These are phyloP conservation scores for Tragopan temminckii DNA, from an alignment of 2,797 vertebrate species.

Conservation along the genomic window DNA sequence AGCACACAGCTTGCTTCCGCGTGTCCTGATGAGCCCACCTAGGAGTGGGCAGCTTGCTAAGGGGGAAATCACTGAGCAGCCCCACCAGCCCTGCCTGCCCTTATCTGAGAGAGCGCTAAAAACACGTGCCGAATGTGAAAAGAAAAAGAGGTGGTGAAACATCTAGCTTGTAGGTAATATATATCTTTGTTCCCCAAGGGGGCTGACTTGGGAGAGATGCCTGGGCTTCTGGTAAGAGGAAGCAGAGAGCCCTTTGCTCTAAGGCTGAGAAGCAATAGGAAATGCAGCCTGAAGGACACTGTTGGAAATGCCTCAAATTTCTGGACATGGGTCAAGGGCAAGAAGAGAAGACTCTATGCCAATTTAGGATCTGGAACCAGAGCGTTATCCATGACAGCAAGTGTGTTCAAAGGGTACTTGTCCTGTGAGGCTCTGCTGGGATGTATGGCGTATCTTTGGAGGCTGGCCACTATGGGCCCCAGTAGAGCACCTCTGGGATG, in stretches of 20 bases:
- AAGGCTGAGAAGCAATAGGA: not conserved
- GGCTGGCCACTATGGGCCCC: not conserved
- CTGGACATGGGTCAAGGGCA: not conserved
- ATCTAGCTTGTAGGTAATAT: not conserved
- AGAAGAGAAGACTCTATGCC: not conserved
- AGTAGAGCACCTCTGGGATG: not conserved
- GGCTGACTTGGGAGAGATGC: not conserved
- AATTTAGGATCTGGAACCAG: not conserved
- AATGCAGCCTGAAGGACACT: not conserved
- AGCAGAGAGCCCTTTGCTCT: not conserved
- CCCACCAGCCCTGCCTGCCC: not conserved
- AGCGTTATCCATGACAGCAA: not conserved
- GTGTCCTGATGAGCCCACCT: fast-evolving
- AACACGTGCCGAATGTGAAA: not conserved
- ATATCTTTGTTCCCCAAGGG: not conserved
- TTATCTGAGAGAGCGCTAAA: not conserved
- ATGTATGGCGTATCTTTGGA: not conserved
- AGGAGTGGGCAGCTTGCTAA: not conserved
- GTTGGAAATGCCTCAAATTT: not conserved
- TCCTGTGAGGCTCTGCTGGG: not conserved
- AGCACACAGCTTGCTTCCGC: fast-evolving
- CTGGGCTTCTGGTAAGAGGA: not conserved
- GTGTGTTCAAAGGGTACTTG: not conserved
- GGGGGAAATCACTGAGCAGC: not conserved
- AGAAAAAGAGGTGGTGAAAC: not conserved